Evolutionary conservation across 2,113 vertebrate species (phyloP).

Genomic region (Ictalurus punctatus): DNA sequence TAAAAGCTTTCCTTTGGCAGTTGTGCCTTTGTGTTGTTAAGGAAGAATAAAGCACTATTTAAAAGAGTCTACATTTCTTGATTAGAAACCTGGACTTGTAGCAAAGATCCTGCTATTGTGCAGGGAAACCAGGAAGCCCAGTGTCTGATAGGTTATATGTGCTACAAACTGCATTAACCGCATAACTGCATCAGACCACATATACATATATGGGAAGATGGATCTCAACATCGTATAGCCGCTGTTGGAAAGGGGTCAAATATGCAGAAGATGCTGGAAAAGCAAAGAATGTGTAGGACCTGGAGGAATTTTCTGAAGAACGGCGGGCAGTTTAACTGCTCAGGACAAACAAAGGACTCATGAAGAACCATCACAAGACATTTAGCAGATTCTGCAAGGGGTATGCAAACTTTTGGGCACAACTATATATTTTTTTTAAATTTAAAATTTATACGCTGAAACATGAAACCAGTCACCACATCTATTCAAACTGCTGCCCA

Average conservation of each 20-base stretch:
- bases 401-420: no score
- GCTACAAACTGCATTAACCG: not conserved
- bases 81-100: not conserved
- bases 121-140: not conserved
- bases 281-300: no score
- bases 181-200: not conserved
- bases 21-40: not conserved
- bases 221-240: no score
- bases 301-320: no score
- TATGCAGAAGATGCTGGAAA: no score
- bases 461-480: not conserved
- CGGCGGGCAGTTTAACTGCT: no score
- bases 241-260: no score
- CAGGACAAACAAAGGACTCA: no score
- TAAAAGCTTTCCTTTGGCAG: not conserved
- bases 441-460: no score
- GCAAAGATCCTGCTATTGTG: not conserved
- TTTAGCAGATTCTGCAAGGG: no score
- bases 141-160: not conserved
- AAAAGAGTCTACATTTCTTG: not conserved
- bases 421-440: no score
- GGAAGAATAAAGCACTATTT: not conserved
- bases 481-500: not conserved
- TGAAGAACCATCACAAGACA: no score
- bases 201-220: not conserved